A percentile compares a stretch with the other conserved stretches of the same genome.
phyloP scores from a whole-genome alignment of 2,888 invertebrate species.

The Apotomis turbidana region DNA sequence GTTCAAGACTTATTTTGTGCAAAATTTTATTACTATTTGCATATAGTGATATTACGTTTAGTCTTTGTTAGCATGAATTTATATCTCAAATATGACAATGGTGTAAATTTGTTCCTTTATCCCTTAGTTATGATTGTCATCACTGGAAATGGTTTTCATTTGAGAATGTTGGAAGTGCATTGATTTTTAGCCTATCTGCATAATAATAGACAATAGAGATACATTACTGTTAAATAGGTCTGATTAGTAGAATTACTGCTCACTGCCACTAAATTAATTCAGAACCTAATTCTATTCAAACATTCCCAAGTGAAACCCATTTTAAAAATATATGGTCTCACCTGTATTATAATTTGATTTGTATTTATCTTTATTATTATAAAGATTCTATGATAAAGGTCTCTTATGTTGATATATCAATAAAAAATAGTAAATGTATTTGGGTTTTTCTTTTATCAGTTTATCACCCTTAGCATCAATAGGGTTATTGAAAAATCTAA shows the following conservation, averaged over 20 bases:
- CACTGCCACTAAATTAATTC: conserved; percentile 74
- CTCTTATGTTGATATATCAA: conserved; percentile 78
- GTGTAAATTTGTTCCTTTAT: conserved; percentile 77
- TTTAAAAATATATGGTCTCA: conserved; percentile 77
- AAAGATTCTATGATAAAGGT: conserved; percentile 76
- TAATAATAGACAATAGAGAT: conserved; percentile 42
- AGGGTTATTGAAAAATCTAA: too few relatives aligned
- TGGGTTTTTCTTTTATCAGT: conserved; percentile 49
- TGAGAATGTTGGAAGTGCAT: conserved; percentile 21
- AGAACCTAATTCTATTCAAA: conserved; percentile 58
- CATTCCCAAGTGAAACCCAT: conserved; percentile 74
- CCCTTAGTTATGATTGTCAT: conserved; percentile 55
- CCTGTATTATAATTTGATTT: conserved; percentile 78
- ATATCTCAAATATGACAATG: conserved; percentile 60
- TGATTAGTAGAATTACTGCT: conserved; percentile 54
- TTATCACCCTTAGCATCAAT: too few relatives aligned
- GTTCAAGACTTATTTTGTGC: conserved; percentile 71
- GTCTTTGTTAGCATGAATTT: conserved; percentile 67
- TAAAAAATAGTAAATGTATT: conserved; percentile 69
- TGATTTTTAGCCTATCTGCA: conserved; percentile 7
- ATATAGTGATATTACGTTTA: conserved; percentile 77
- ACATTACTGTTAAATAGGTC: conserved; percentile 42
- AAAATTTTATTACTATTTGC: conserved; percentile 66
- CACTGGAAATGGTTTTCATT: conserved; percentile 65
- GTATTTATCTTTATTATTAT: conserved; percentile 75